Base-by-base conservation (phyloP, 2,113 vertebrate species). In the Mesembrinibis cayennensis region DNA sequence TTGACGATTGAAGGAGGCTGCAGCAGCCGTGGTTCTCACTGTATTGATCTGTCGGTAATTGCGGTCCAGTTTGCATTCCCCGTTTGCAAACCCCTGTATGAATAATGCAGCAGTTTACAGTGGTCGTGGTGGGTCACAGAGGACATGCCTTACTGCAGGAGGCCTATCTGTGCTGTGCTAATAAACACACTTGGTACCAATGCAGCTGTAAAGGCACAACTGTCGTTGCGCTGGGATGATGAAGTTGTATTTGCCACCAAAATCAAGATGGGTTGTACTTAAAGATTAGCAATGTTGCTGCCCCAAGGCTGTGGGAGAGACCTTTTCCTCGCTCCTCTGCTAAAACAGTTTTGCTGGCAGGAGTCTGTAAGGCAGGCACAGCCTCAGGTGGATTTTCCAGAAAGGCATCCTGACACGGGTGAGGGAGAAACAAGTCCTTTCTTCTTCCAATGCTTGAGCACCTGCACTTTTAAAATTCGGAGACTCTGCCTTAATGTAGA, bases 41-140 rank as follows among this genome's bases (percentile, higher is more conserved):
- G 74, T 38, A 20, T 89, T 76, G 56, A 19, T 77, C 47, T 76
- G 10, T 34, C 42, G 50, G 30, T 36, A 42, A 8, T 38, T 3
- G 2, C 62, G 70, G 42, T n/a, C 66, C 70, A 53, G 61, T 52
- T 82, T 45, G 47, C 12, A 26, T 53, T 87, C 44, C 38, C 27
- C 16, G 2, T 26, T 72, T 86, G 74, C 74, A 80, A 7, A 23
- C 9, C 45, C 44, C 30, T 55, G 30, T 56, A 0, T 49, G 79
- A 65, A 67, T 11, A 49, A 23, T 19, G 19, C 30, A 62, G 36
- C 73, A 82, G 78, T 80, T 32, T 69, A 2, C n/a, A 26, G 53
- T 10, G 53, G 1, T 34, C 0, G 2, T 9, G 3, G 10, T 18
- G 70, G 10, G 10, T 69, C 34, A 5, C 26, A 13, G 80, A 58